Evolutionary conservation across 2,113 vertebrate species (phyloP), one percentile per base, ranked within the genome.

Genomic region (Coreoperca whiteheadi): DNA sequence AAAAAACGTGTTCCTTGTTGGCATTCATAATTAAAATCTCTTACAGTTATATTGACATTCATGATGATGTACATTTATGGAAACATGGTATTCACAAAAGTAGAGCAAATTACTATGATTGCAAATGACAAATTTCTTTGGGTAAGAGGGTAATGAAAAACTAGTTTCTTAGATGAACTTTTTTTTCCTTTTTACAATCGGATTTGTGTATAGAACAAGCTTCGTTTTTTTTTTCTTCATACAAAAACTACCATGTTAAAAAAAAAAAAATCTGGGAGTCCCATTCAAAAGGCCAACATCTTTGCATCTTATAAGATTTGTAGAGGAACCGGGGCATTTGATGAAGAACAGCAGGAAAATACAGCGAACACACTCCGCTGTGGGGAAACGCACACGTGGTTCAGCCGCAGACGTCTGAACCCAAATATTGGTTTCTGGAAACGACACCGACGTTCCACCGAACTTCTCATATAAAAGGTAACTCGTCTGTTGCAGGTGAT

Each of bases 1-100:
- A n/a, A n/a, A 50, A 83, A 95, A 95, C 94, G 85, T 91, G 90
- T 89, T 94, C 89, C 87, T 96, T 94, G 84, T 93, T 90, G 91
- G 88, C 89, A 90, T 92, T 90, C 89, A 93, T 95, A 93, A 89
- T 96, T 95, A 96, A 96, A 97, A 96, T 92, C 92, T 95, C 96
- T 94, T 96, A 96, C 95, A 96, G 95, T 96, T 94, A 93, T 95
- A 96, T 94, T 94, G 95, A 96, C 96, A 95, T 97, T 96, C 95
- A 96, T 93, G 94, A 95, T 86, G 90, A 96, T 94, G 91, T 93
- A 96, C 94, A 90, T 94, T 92, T 91, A 95, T 85, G 92, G 90
- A 93, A 95, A 96, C 80, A 83, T 93, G 84, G 77, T 95, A 94
- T 95, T 96, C 93, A 93, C 85, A 93, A 95, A 96, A 95, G 92